Conservation (phyloP, 2,113 vertebrate genomes). For the Nothoprocta pentlandii region DNA sequence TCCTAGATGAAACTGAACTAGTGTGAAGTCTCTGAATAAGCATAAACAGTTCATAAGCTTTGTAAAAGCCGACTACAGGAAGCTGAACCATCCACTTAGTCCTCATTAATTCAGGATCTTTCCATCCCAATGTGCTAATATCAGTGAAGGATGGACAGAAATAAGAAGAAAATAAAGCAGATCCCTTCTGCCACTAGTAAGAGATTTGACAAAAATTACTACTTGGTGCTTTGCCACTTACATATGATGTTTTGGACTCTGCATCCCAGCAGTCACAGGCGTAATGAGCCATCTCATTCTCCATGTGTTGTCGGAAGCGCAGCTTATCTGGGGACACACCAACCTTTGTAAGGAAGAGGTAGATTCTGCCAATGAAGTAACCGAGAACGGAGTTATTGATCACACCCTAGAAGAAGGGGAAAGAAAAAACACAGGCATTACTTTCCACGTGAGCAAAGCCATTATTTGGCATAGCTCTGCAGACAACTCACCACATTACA, state of each 20-base stretch:
- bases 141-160: fast-evolving
- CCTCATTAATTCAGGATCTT: not conserved
- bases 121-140: not conserved
- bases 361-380: conserved; percentile 98
- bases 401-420: conserved; percentile 83
- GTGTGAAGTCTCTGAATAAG: not conserved
- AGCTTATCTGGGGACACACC: conserved; percentile 94
- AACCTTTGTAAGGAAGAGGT: conserved; percentile 95
- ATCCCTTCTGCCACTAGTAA: not conserved
- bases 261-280: conserved; percentile 99
- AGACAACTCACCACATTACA: not conserved
- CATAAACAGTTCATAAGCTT: not conserved
- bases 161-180: not conserved
- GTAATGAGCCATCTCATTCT: conserved; percentile 99
- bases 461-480: not conserved
- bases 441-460: not conserved
- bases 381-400: conserved; percentile 98
- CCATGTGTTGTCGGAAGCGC: conserved; percentile 99
- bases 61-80: not conserved
- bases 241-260: conserved; percentile 96
- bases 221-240: conserved; percentile 71
- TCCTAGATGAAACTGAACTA: not conserved
- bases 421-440: not conserved
- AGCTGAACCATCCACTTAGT: not conserved
- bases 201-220: not conserved